Evolutionary conservation across 2,113 vertebrate genomes (phyloP).

Genomic region (Riparia riparia): DNA sequence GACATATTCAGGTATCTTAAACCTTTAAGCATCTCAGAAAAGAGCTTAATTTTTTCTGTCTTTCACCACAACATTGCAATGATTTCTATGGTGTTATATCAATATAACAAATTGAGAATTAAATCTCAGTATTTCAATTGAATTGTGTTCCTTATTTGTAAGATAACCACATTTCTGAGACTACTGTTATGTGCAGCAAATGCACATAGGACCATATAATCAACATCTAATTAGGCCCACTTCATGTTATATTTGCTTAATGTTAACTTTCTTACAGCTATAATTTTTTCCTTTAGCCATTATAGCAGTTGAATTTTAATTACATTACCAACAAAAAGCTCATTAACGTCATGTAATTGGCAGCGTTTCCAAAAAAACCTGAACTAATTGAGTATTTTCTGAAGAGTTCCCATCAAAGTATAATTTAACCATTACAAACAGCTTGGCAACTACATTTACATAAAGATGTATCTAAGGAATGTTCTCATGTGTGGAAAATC

Average conservation of each 20-base stretch:
- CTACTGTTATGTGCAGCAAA: conserved; percentile 71
- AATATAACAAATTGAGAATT: neutral
- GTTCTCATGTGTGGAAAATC: conserved; percentile 81
- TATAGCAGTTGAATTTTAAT: conserved; percentile 84
- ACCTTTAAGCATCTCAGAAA: neutral
- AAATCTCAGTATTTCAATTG: neutral
- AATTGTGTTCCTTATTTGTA: conserved; percentile 62
- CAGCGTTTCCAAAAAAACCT: conserved; percentile 82
- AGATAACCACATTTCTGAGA: conserved; percentile 64
- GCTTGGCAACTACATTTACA: conserved; percentile 85
- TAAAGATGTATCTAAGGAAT: conserved; percentile 82
- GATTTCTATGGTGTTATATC: neutral
- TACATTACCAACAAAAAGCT: conserved; percentile 84
- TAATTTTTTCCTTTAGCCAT: conserved; percentile 77
- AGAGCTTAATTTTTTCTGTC: neutral
- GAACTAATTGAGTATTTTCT: conserved; percentile 86
- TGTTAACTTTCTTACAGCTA: conserved; percentile 76
- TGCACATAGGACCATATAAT: conserved; percentile 70
- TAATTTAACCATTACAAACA: conserved; percentile 87
- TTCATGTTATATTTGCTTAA: conserved; percentile 80
- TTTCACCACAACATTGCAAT: neutral
- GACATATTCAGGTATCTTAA: neutral
- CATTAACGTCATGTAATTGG: conserved; percentile 84
- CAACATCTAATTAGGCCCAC: conserved; percentile 78
- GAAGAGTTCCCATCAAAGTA: conserved; percentile 84